These are phyloP conservation scores for Pelodiscus sinensis DNA, from an alignment of 2,113 vertebrate genomes.

Conservation along the genomic window DNA sequence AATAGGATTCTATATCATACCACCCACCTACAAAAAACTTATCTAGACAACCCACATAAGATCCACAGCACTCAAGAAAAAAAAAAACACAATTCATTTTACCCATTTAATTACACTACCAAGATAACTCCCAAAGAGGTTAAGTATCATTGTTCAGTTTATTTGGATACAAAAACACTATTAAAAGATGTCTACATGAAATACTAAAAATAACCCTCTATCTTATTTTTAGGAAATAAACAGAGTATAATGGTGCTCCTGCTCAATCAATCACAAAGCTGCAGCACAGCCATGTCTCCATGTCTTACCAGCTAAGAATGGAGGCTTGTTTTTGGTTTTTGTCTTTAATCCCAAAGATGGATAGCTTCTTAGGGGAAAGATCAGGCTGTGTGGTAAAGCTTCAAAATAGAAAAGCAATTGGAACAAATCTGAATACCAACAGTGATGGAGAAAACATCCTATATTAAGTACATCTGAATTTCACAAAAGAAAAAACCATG, in stretches of 20 bases:
- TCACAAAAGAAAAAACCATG: conserved; percentile 37
- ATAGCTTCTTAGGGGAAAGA: conserved; percentile 67
- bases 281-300: conserved; percentile 27
- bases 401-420: conserved; percentile 16
- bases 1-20: neutral
- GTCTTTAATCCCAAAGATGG: conserved; percentile 69
- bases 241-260: conserved; percentile 85
- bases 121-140: conserved; percentile 25
- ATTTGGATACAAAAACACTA: conserved; percentile 50
- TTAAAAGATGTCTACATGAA: conserved; percentile 44
- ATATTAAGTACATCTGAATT: conserved; percentile 24
- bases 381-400: conserved; percentile 55
- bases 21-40: neutral
- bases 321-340: conserved; percentile 80
- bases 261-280: conserved; percentile 77
- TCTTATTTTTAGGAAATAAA: conserved; percentile 74
- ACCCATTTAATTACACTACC: neutral
- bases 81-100: neutral
- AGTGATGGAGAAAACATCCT: conserved; percentile 22
- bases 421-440: conserved; percentile 64
- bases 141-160: conserved; percentile 21
- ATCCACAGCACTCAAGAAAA: neutral
- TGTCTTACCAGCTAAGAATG: conserved; percentile 55
- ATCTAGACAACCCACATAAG: conserved; percentile 1
- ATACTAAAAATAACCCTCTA: conserved; percentile 37